Evolutionary conservation across 2,797 vertebrate species (phyloP).

Genomic region (Alectoris magna): DNA sequence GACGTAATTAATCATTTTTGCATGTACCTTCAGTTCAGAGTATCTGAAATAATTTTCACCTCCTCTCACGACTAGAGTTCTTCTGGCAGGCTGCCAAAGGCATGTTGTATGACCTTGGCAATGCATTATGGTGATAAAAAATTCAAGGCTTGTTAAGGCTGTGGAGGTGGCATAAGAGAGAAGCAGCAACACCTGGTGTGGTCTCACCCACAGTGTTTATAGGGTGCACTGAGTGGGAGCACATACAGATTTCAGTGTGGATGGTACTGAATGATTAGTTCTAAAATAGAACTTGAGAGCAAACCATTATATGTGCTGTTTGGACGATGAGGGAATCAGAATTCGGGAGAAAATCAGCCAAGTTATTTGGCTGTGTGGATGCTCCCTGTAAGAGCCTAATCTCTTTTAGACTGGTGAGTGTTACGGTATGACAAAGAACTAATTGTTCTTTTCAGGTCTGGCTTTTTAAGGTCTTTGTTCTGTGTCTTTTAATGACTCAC

Average conservation of each 20-base stretch:
- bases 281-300: neutral
- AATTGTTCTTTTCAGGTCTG: neutral
- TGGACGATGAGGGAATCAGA: neutral
- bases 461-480: neutral
- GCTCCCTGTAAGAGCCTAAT: neutral
- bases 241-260: neutral
- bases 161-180: neutral
- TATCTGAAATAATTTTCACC: neutral
- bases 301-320: neutral
- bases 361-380: neutral
- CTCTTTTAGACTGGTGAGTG: neutral
- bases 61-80: neutral
- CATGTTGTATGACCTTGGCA: neutral
- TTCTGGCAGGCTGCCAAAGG: neutral
- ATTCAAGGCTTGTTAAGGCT: neutral
- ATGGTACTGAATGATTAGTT: neutral
- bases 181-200: neutral
- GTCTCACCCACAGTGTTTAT: neutral
- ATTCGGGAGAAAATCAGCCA: neutral
- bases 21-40: neutral
- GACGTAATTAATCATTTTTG: neutral
- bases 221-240: neutral
- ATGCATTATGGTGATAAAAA: neutral
- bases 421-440: neutral
- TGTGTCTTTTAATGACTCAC: neutral